Percentiles rank a stretch among this genome's conserved stretches.
Evolutionary conservation across 2,113 vertebrate genomes (phyloP).

Genomic region (Eurystomus gularis): DNA sequence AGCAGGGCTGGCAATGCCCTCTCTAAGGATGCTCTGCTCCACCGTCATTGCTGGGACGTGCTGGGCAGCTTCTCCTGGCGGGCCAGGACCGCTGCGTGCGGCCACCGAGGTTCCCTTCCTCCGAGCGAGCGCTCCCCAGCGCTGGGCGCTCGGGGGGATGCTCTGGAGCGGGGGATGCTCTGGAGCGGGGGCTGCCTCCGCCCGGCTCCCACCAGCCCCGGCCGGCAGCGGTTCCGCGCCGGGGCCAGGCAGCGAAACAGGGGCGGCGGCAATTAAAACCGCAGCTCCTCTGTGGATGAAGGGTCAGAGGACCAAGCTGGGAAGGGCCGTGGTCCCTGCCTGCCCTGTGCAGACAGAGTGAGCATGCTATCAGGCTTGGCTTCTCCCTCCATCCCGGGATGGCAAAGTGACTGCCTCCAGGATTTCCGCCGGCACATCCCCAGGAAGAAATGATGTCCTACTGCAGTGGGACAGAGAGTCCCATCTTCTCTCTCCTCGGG

Average conservation of each 20-base stretch:
- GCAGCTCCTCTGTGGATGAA: fast-evolving
- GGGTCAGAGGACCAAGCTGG: not conserved
- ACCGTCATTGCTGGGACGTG: not conserved
- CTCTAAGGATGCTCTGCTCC: not conserved
- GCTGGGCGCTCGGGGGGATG: not conserved
- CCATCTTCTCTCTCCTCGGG: not conserved
- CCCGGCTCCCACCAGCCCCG: not conserved
- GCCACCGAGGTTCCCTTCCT: not conserved
- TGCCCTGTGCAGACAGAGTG: fast-evolving
- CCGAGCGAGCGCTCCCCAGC: fast-evolving
- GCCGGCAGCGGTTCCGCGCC: not conserved
- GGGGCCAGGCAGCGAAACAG: not conserved
- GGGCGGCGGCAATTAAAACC: not conserved
- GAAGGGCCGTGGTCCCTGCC: not conserved
- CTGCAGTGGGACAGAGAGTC: not conserved
- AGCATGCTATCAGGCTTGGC: not conserved
- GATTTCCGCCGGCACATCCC: not conserved
- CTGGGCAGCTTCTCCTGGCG: not conserved
- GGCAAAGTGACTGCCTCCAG: not conserved
- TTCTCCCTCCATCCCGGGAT: not conserved
- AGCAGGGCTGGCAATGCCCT: not conserved
- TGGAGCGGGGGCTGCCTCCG: not conserved
- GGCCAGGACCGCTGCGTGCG: fast-evolving
- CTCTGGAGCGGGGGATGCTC: not conserved
- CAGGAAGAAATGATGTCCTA: not conserved